A percentile compares a stretch with the other conserved stretches of the same genome.
These are phyloP conservation scores for Axea sp. DNA, from an alignment of 2,888 invertebrate species.

Conservation along the genomic window DNA sequence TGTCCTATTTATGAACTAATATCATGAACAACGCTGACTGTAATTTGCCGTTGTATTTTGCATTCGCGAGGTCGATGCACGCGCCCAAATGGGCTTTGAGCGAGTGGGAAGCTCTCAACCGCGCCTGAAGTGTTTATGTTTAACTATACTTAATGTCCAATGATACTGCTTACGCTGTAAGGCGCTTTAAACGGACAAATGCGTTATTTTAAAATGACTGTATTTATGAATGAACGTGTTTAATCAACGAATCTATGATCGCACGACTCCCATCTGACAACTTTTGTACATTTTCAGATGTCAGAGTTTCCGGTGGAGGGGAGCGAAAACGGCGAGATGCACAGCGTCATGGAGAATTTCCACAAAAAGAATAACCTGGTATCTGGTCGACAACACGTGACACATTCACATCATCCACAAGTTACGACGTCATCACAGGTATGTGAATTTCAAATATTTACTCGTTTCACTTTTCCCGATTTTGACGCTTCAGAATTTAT, in stretches of 20 bases:
- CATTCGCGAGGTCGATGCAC: slow-evolving; percentile 57
- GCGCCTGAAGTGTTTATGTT: too few species aligned
- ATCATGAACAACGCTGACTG: slow-evolving; percentile 36
- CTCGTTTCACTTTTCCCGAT: slow-evolving; percentile 24
- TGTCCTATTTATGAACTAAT: slow-evolving; percentile 57
- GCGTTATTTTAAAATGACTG: too few species aligned
- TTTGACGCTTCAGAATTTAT: too few species aligned
- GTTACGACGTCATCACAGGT: slow-evolving; percentile 83
- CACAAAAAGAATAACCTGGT: slow-evolving; percentile 83
- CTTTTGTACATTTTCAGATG: slow-evolving; percentile 75
- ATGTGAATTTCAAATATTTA: slow-evolving; percentile 58
- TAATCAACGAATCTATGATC: too few species aligned
- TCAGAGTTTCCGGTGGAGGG: slow-evolving; percentile 83
- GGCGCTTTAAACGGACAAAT: too few species aligned
- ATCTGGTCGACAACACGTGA: slow-evolving; percentile 71
- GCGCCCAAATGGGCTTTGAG: slow-evolving; percentile 37
- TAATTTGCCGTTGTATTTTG: slow-evolving; percentile 48
- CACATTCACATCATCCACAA: slow-evolving; percentile 77
- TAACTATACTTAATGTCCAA: too few species aligned
- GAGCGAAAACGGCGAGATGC: slow-evolving; percentile 82
- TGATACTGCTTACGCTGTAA: too few species aligned
- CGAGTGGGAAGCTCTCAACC: too few species aligned
- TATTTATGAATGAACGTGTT: too few species aligned
- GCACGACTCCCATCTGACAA: too few species aligned
- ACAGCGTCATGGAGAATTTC: slow-evolving; percentile 86